Conservation (phyloP, 1,140 invertebrate genomes). For the Telenomus remus region DNA sequence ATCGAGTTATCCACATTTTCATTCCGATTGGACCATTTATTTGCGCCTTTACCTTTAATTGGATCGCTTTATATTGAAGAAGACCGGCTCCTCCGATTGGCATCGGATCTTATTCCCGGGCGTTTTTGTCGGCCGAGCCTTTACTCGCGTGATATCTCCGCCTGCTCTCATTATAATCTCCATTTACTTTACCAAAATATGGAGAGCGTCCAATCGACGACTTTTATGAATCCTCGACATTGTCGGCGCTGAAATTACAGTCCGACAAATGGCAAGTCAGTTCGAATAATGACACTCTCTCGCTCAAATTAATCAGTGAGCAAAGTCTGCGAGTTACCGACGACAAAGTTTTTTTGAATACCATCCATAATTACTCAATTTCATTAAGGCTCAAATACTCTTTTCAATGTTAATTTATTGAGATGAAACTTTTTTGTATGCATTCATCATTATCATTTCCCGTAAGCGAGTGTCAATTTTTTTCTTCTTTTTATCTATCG, state of each 20-base stretch:
- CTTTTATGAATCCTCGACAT: background rate
- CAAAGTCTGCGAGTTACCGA: too few species aligned
- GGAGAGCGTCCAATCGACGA: slow-evolving; percentile 10
- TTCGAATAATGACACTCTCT: too few species aligned
- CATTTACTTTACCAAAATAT: slow-evolving; percentile 34
- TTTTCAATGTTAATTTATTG: too few species aligned
- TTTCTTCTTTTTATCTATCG: too few species aligned
- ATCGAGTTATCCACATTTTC: slow-evolving; percentile 61
- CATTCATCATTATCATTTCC: too few species aligned
- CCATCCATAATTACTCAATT: too few species aligned
- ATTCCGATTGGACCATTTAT: slow-evolving; percentile 65
- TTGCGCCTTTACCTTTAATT: slow-evolving; percentile 67
- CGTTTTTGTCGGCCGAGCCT: slow-evolving; percentile 42
- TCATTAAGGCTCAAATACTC: too few species aligned
- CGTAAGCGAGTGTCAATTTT: too few species aligned
- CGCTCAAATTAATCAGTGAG: background rate
- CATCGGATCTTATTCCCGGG: slow-evolving; percentile 34
- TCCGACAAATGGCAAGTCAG: too few species aligned
- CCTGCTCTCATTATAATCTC: slow-evolving; percentile 24
- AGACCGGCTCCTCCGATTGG: slow-evolving; percentile 58
- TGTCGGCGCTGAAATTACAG: background rate
- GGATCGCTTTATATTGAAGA: slow-evolving; percentile 65
- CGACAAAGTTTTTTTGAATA: too few species aligned
- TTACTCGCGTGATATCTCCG: too few species aligned
- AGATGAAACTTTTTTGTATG: too few species aligned